phyloP scores from a whole-genome alignment of 2,888 invertebrate genomes.

The Eudasyphora cyanicolor region DNA sequence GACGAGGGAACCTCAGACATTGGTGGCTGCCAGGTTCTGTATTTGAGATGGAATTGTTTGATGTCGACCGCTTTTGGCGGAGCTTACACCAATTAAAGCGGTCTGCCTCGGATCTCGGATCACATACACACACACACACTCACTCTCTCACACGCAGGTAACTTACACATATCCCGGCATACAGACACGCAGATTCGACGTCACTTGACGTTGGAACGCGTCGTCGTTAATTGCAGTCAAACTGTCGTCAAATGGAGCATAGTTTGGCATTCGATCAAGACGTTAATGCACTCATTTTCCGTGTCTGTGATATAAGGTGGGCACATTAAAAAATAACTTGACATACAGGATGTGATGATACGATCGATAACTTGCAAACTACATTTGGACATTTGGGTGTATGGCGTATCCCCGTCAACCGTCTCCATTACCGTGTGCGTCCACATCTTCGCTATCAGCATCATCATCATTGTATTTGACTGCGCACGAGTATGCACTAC shows the following conservation, averaged over 20 bases:
- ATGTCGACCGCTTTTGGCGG: constrained; percentile 57
- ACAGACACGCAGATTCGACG: constrained; percentile 26
- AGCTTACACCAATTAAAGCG: constrained; percentile 58
- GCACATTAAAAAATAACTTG: constrained; percentile 63
- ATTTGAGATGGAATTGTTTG: constrained; percentile 45
- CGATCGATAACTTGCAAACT: constrained; percentile 51
- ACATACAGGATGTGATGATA: constrained; percentile 62
- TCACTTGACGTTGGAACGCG: constrained; percentile 58
- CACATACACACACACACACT: constrained; percentile 29
- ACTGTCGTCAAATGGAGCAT: constrained; percentile 63
- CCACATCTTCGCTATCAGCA: too few species aligned
- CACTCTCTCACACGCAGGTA: constrained; percentile 24
- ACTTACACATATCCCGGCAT: neutral
- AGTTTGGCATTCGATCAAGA: constrained; percentile 64
- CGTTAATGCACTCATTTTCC: constrained; percentile 58
- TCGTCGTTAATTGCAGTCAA: constrained; percentile 65
- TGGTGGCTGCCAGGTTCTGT: neutral
- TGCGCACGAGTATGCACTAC: neutral
- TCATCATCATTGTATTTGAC: too few species aligned
- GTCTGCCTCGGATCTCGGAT: constrained; percentile 12
- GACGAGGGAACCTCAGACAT: constrained; percentile 7
- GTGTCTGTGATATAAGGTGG: constrained; percentile 46
- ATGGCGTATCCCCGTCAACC: neutral
- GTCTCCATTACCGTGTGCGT: too few species aligned
- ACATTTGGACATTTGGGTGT: constrained; percentile 56